Base-by-base conservation (phyloP, 2,797 vertebrate species). In the Syngnathus acus region DNA sequence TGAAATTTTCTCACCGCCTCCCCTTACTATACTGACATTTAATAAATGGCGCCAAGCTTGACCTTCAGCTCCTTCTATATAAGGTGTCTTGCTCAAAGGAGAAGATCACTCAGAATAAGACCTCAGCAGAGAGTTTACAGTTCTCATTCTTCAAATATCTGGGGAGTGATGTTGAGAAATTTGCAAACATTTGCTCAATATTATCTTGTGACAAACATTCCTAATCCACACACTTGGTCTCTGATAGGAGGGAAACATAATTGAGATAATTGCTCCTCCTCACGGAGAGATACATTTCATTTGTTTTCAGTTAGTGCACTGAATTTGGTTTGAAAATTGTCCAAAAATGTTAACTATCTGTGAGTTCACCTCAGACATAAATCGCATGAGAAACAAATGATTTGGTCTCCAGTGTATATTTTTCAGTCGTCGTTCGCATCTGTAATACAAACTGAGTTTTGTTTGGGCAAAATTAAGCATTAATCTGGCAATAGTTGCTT, bases 401-500 rank as follows among this genome's bases (percentile, higher is more conserved):
- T 68, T 37, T 64, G 54, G 68, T 66, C 48, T 53, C 38, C 45
- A 59, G 37, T 73, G 72, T 26, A 47, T 70, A 72, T 71, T 62
- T 78, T 70, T 45, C 17, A 64, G 45, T 38, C 32, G 50, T 72
- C 68, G 42, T 70, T 70, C 64, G 59, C 38, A 67, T 76, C 67
- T 78, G 73, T 71, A 83, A 82, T 68, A 60, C 62, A 16, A 70
- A 71, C 65, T 65, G 40, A 81, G 75, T 65, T 86, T 80, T 89
- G 84, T 88, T 88, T 88, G 83, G 79, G 70, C 68, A 80, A 82
- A 82, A 84, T 83, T 75, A 82, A 81, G 82, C 74, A 82, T 72
- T 80, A 87, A 87, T 89, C 82, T 85, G 71, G 65, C 63, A 81
- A 88, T 86, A 76, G 76, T 85, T 85, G 82, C 89, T 87, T 78